Percentiles rank a stretch among this genome's conserved stretches.
phyloP scores from a whole-genome alignment of 2,888 invertebrate species.

The Pachliopta kotzebuea region DNA sequence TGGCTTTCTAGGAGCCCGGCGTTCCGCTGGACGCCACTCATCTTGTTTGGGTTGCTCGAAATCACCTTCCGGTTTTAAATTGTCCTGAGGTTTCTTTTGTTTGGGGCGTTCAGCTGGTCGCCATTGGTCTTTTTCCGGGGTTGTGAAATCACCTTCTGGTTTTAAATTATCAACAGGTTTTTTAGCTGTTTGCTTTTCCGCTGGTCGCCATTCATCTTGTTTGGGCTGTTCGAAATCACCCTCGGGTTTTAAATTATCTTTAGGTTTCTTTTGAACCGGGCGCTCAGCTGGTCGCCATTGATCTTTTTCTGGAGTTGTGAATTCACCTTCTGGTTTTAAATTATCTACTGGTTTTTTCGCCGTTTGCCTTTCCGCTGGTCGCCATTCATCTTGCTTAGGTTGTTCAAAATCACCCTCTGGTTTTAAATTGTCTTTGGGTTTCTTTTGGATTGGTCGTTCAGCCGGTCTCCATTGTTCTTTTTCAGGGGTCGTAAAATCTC shows the following conservation, averaged over 20 bases:
- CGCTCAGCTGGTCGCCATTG: slow-evolving; percentile 60
- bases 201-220: slow-evolving; percentile 64
- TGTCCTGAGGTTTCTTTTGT: slow-evolving; percentile 74
- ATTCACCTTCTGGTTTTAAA: slow-evolving; percentile 74
- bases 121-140: slow-evolving; percentile 55
- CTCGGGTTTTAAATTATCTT: slow-evolving; percentile 66
- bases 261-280: slow-evolving; percentile 65
- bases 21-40: slow-evolving; percentile 63
- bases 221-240: slow-evolving; percentile 49
- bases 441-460: slow-evolving; percentile 37
- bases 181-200: slow-evolving; percentile 57
- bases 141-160: slow-evolving; percentile 81
- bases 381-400: slow-evolving; percentile 50
- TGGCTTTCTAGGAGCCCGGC: slow-evolving; percentile 59
- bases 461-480: slow-evolving; percentile 47
- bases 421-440: slow-evolving; percentile 71
- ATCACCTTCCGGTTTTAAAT: slow-evolving; percentile 77
- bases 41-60: slow-evolving; percentile 62
- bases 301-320: slow-evolving; percentile 53
- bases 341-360: slow-evolving; percentile 69
- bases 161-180: slow-evolving; percentile 76
- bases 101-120: slow-evolving; percentile 58
- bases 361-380: slow-evolving; percentile 61
- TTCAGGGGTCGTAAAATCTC: slow-evolving; percentile 71
- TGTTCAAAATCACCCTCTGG: slow-evolving; percentile 76